phyloP scores from a whole-genome alignment of 2,888 invertebrate species.

The Tridacna crocea region DNA sequence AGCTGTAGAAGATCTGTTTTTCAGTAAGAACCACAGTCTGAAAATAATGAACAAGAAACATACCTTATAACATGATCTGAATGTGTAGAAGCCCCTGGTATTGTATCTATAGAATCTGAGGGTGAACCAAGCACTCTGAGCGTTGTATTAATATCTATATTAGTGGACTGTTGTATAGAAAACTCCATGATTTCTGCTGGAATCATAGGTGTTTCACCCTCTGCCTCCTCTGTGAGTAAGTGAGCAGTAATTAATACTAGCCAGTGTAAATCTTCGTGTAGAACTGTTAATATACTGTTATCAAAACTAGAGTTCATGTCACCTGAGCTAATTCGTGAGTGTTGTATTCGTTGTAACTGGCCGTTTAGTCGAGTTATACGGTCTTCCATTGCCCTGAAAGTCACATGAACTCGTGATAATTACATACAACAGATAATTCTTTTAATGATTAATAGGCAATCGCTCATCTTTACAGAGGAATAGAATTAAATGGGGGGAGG shows the following conservation, averaged over 20 bases:
- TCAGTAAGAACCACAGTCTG: no score
- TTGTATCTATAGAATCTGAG: conserved; percentile 80
- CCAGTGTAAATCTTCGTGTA: conserved; percentile 97
- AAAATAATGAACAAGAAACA: neutral
- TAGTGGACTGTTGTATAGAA: conserved; percentile 86
- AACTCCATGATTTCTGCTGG: conserved; percentile 88
- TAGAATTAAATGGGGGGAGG: no score
- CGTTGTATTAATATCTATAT: conserved; percentile 85
- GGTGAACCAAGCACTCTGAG: conserved; percentile 86
- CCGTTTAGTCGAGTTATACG: conserved; percentile 87
- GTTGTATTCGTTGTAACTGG: conserved; percentile 84
- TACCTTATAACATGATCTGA: conserved; percentile 87
- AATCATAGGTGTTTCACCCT: conserved; percentile 89
- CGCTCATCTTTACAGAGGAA: no score
- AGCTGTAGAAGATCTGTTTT: no score
- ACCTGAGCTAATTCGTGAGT: conserved; percentile 70
- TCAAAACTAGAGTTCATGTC: conserved; percentile 70
- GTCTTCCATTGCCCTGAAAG: conserved; percentile 87
- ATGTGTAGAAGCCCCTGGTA: conserved; percentile 81
- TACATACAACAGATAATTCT: neutral
- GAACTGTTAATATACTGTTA: conserved; percentile 86
- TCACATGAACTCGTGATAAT: neutral
- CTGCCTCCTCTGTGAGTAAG: conserved; percentile 88
- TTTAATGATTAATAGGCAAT: no score
- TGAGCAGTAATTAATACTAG: conserved; percentile 90